These are phyloP conservation scores for Furcula furcula DNA, from an alignment of 2,888 invertebrate species.

Conservation along the genomic window DNA sequence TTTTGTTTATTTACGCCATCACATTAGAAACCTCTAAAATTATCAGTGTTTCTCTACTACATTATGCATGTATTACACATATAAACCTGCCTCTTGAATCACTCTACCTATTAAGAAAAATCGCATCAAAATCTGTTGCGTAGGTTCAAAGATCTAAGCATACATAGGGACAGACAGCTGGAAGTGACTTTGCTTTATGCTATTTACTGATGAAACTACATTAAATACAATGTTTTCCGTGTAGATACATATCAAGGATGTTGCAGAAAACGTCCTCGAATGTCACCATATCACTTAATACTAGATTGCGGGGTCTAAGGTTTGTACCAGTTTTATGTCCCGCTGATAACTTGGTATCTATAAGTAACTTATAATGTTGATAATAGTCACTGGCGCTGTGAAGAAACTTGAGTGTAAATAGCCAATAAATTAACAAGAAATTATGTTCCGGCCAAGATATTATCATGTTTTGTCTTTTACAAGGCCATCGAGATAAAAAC, in stretches of 20 bases:
- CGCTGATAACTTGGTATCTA: constrained; percentile 62
- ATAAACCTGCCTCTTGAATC: no score
- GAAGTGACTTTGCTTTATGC: no score
- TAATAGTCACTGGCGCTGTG: constrained; percentile 52
- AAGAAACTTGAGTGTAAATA: constrained; percentile 48
- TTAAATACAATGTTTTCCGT: constrained; percentile 38
- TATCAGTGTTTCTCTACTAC: no score
- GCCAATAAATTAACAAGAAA: constrained; percentile 47
- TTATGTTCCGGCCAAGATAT: constrained; percentile 43
- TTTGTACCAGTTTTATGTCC: constrained; percentile 67
- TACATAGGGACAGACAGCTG: no score
- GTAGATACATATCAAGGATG: constrained; percentile 29
- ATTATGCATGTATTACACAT: no score
- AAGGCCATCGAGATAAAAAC: constrained; percentile 42
- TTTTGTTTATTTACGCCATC: no score
- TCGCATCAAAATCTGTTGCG: no score
- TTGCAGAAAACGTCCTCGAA: constrained; percentile 40
- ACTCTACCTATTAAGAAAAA: no score
- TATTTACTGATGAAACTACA: constrained; percentile 22
- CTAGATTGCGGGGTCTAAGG: constrained; percentile 49
- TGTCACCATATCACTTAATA: constrained; percentile 49
- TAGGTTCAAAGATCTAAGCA: no score
- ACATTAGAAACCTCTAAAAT: no score
- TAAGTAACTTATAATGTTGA: constrained; percentile 64
- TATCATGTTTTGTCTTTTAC: constrained; percentile 44